Evolutionary conservation across 2,797 vertebrate species (phyloP), one percentile per base, ranked within the genome.

Genomic region (Philypnodon macrostomus): DNA sequence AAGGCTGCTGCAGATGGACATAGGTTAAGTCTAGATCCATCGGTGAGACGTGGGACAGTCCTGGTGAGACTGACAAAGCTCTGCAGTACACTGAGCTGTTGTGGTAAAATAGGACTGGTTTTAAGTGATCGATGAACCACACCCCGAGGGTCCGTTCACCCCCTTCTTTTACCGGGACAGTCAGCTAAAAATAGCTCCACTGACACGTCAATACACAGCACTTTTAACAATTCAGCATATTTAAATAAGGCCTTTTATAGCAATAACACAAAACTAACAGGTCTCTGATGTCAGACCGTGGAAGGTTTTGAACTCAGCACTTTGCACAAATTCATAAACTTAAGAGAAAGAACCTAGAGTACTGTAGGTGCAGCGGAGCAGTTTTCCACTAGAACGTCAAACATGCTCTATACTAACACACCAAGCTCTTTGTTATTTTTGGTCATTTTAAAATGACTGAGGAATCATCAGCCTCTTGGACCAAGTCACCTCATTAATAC

Each of bases 51-150:
- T 37, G 17, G 10, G 17, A 19, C 35, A 11, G n/a, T 38, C 37
- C 37, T 21, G 3, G 11, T 9, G 10, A 14, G 19, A 39, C 19
- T 23, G 3, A 52, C 41, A 49, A 39, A 23, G 41, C 55, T 1
- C 38, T 24, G 59, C 60, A 83, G 70, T 65, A 29, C 57, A 74
- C 67, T 57, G n/a, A n/a, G 48, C 24, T 65, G 57, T 56, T 53
- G 48, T 39, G 49, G 77, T 45, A 73, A 81, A 72, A 47, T 85
- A 75, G 80, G 81, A 62, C 85, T 84, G 55, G 67, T 69, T 69
- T 75, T 83, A 76, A 80, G 4, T 0, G 47, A 92, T 92, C 76
- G 84, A 92, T 91, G 82, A 73, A 67, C 45, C 85, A 85, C 84
- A 75, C 83, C 88, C 84, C 31, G 63, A 81, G 89, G 87, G 70